Evolutionary conservation across 2,113 vertebrate genomes (phyloP).

Genomic region (Arenaria interpres): DNA sequence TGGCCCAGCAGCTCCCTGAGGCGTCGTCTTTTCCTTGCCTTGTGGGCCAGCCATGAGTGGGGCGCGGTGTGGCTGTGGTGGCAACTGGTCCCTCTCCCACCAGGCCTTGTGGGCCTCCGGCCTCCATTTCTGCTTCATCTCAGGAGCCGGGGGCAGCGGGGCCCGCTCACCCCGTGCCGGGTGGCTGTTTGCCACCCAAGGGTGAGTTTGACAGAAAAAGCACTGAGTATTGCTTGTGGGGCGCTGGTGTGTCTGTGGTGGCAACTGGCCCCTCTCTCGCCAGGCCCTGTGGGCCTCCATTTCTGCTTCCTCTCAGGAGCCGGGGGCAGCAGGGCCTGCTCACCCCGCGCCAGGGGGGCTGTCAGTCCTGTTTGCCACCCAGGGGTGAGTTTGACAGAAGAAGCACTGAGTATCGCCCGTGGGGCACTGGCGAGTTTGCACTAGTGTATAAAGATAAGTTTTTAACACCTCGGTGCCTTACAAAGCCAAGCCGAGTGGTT

Average conservation of each 20-base stretch:
- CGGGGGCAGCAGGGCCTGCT: fast-evolving
- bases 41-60: background rate
- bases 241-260: background rate
- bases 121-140: no score
- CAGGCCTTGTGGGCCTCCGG: fast-evolving
- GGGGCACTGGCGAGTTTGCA: fast-evolving
- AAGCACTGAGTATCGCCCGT: fast-evolving
- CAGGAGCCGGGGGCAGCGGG: fast-evolving
- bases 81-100: fast-evolving
- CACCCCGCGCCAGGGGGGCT: fast-evolving
- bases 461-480: background rate
- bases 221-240: fast-evolving
- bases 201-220: background rate
- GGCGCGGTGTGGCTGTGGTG: background rate
- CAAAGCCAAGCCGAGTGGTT: fast-evolving
- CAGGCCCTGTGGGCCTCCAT: background rate
- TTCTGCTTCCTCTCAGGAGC: no score
- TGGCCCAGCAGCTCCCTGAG: background rate
- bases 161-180: fast-evolving
- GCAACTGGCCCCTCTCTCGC: fast-evolving
- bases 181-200: fast-evolving
- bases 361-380: fast-evolving
- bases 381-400: fast-evolving
- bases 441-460: fast-evolving
- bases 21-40: background rate